Conservation (phyloP, 1,140 invertebrate genomes). For the Uloborus diversus region DNA sequence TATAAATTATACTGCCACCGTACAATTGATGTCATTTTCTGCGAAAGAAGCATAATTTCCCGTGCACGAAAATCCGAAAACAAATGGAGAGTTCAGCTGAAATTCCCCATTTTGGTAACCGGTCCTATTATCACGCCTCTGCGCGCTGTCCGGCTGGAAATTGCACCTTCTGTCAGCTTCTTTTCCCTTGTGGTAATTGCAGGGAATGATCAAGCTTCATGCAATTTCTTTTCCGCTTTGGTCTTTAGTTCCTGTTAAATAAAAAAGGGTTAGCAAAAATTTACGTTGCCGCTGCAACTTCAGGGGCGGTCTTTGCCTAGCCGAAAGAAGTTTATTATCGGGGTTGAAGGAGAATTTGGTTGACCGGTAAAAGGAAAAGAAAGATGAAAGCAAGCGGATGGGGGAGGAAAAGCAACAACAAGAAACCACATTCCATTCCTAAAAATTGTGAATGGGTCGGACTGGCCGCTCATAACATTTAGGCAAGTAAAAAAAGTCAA, state of each 20-base stretch:
- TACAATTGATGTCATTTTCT: no score
- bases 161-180: background rate
- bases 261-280: background rate
- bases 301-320: no score
- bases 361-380: no score
- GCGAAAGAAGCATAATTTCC: no score
- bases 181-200: constrained; percentile 23
- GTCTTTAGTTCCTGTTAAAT: background rate
- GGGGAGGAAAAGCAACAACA: background rate
- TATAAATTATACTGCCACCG: no score
- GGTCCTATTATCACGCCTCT: background rate
- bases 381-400: no score
- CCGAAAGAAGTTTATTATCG: no score
- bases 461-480: no score
- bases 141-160: background rate
- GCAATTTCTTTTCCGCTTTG: background rate
- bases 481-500: no score
- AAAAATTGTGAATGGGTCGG: no score
- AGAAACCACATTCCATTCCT: background rate
- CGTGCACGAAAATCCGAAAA: background rate
- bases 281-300: no score
- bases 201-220: constrained; percentile 2
- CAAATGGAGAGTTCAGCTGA: background rate
- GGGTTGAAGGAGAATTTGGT: no score
- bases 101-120: background rate